Evolutionary conservation across 2,113 vertebrate species (phyloP).

Genomic region (Oryzias woworae): DNA sequence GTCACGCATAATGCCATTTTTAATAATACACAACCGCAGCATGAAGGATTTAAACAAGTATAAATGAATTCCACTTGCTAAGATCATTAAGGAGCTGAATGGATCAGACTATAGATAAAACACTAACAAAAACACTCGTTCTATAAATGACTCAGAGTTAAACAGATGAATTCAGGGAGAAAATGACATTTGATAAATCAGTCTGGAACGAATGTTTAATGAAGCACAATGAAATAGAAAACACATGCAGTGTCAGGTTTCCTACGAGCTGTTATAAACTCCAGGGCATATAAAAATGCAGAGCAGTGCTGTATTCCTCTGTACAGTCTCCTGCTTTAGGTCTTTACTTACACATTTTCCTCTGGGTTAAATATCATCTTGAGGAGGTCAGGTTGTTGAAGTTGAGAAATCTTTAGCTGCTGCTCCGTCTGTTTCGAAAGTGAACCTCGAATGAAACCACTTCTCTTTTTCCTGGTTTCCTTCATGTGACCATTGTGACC

Average conservation of each 20-base stretch:
- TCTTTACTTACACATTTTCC: slow-evolving; percentile 55
- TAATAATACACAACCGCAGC: neutral
- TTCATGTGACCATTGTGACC: slow-evolving; percentile 58
- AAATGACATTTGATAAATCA: too few relatives aligned
- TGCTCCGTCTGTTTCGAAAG: slow-evolving; percentile 19
- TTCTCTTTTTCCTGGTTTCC: slow-evolving; percentile 61
- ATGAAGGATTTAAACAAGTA: neutral
- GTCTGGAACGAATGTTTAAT: too few relatives aligned
- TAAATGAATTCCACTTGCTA: neutral
- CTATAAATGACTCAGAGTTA: too few relatives aligned
- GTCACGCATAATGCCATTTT: neutral
- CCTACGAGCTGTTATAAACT: too few relatives aligned
- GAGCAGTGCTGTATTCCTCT: neutral
- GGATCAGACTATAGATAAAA: too few relatives aligned
- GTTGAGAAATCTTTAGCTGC: neutral
- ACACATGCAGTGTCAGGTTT: neutral
- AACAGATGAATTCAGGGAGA: too few relatives aligned
- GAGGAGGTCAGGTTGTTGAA: neutral
- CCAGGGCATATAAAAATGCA: neutral
- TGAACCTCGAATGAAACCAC: neutral
- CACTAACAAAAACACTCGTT: too few relatives aligned
- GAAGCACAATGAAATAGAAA: too few relatives aligned
- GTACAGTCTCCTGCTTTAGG: neutral
- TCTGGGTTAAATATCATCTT: slow-evolving; percentile 31
- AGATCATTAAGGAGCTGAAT: too few relatives aligned